Percentiles rank a stretch among this genome's conserved stretches.
These are phyloP conservation scores for Strongylocentrotus purpuratus DNA, from an alignment of 35 echinoderm and acorn worm genomes.

Conservation along the genomic window DNA sequence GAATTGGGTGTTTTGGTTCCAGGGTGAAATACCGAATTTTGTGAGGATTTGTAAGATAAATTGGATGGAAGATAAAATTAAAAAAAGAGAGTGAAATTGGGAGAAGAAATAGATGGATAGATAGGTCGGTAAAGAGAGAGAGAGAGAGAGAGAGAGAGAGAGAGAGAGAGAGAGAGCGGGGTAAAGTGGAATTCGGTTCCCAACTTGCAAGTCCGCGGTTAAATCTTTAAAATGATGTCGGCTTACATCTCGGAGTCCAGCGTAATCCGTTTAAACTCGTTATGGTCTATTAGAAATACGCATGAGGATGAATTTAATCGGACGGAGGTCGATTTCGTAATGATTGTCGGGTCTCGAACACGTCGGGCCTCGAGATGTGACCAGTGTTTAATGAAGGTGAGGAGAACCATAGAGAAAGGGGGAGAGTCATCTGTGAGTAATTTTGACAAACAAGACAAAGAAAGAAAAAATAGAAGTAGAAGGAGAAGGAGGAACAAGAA, in stretches of 20 bases:
- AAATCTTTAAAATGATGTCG: conserved; percentile 13
- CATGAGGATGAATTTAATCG: conserved; percentile 27
- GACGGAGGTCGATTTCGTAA: conserved; percentile 5
- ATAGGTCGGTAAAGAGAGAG: background rate
- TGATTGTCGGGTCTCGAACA: background rate
- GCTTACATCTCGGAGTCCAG: background rate
- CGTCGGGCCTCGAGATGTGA: background rate
- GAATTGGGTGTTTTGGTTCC: too few species aligned
- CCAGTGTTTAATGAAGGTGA: conserved; percentile 9
- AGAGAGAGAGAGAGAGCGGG: background rate
- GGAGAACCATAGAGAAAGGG: background rate
- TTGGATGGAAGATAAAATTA: too few species aligned
- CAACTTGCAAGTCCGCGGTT: background rate
- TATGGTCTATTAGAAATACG: conserved; percentile 29
- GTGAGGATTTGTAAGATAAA: too few species aligned
- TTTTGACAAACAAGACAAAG: background rate
- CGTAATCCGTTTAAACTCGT: conserved; percentile 31
- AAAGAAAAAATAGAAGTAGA: background rate
- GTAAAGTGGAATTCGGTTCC: background rate
- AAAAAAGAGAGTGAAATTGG: background rate
- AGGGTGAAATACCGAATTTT: too few species aligned
- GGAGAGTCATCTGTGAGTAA: background rate
- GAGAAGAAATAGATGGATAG: background rate
- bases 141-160: background rate
- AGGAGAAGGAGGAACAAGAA: background rate